Base-by-base conservation (phyloP, 2,888 invertebrate species). In the Cryptocephalus moraei region DNA sequence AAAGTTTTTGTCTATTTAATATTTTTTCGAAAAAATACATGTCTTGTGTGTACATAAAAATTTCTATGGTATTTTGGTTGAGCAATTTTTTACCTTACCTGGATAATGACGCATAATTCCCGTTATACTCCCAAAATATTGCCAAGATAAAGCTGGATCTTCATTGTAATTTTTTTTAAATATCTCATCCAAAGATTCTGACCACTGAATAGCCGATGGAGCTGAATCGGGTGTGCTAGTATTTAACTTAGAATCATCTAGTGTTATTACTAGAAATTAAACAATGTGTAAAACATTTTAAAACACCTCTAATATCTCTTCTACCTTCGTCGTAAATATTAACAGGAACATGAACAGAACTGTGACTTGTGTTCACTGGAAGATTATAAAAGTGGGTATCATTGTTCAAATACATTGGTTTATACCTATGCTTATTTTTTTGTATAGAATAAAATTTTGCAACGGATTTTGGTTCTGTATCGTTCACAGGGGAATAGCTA, bases 31-130 rank as follows among this genome's bases (percentile, higher is more conserved):
- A n/a, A n/a, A n/a, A n/a, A n/a, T n/a, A n/a, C n/a, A n/a, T n/a
- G n/a, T n/a, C n/a, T n/a, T n/a, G n/a, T n/a, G n/a, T n/a, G n/a
- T n/a, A n/a, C n/a, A n/a, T n/a, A n/a, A n/a, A n/a, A n/a, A n/a
- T n/a, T n/a, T n/a, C n/a, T n/a, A n/a, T n/a, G n/a, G n/a, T n/a
- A n/a, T n/a, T n/a, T n/a, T 22, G 22, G 3, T 22, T 2, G 6
- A 22, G 6, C 6, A 22, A 4, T 22, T 22, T 22, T 22, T 22
- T 22, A 22, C 22, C 2, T 45, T 54, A 65, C 68, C 68, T 44
- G 99, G 99, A 73, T 85, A 99, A 65, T 91, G 89, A 8, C 99
- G 75, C 60, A 99, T 77, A 61, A 97, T 86, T 10, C 99, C 99
- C 4, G 87, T 83, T 32, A 90, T 82, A 57, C 93, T 93, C 32